Conservation (phyloP, 2,113 vertebrate genomes). For the Indicator indicator region DNA sequence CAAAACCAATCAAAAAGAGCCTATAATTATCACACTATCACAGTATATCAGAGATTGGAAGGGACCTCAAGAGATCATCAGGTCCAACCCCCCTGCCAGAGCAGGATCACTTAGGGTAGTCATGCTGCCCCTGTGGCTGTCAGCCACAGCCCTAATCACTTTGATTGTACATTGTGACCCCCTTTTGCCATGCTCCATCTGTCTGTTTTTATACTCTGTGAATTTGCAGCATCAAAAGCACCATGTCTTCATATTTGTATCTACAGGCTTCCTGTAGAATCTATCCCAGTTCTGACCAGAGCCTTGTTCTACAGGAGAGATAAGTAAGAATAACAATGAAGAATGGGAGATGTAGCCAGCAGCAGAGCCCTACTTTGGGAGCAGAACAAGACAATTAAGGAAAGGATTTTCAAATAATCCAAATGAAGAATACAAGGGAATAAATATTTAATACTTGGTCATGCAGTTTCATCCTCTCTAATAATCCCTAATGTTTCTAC, state of each 20-base stretch:
- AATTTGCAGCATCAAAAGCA: conserved; percentile 6
- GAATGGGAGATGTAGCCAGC: not conserved
- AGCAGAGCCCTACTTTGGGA: not conserved
- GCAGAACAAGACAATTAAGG: conserved; percentile 31
- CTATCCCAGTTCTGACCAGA: not conserved
- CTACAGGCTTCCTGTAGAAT: not conserved
- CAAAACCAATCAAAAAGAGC: not conserved
- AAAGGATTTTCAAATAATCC: conserved; percentile 12
- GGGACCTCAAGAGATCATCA: no score
- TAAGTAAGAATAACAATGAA: not conserved
- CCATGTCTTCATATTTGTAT: not conserved
- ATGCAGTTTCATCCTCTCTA: not conserved
- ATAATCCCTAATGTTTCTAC: not conserved
- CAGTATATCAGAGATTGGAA: no score
- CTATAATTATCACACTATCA: not conserved
- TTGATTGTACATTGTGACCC: conserved; percentile 26
- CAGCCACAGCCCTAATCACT: not conserved
- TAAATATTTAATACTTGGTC: conserved; percentile 33
- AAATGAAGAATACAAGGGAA: conserved; percentile 21
- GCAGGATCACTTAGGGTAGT: not conserved
- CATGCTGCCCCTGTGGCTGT: not conserved
- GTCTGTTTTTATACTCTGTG: conserved; percentile 12
- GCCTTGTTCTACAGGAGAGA: not conserved
- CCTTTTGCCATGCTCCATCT: conserved; percentile 33
- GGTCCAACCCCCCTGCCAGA: no score